A percentile compares a stretch with the other conserved stretches of the same genome.
These are phyloP conservation scores for Spheniscus humboldti DNA, from an alignment of 2,797 vertebrate genomes.

Conservation along the genomic window DNA sequence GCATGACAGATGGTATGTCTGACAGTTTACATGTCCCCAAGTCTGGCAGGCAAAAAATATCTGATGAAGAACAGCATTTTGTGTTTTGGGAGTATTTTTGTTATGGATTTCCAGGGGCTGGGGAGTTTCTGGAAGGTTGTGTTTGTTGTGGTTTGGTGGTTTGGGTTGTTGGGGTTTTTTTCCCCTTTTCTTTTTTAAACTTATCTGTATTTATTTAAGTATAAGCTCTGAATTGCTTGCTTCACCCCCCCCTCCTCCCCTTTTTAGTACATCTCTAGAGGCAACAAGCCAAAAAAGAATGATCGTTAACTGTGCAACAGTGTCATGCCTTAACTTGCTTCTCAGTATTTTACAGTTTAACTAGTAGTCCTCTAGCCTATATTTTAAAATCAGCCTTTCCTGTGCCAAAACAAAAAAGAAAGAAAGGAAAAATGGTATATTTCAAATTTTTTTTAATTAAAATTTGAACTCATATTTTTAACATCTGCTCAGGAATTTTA, in stretches of 20 bases:
- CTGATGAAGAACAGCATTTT: not conserved
- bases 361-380: not conserved
- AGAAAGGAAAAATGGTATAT: not conserved
- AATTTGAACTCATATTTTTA: not conserved
- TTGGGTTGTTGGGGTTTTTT: no score
- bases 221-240: not conserved
- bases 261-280: not conserved
- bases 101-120: not conserved
- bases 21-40: not conserved
- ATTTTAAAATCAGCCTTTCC: not conserved
- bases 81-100: not conserved
- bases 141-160: not conserved
- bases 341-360: slow-evolving; percentile 8
- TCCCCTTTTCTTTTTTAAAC: not conserved
- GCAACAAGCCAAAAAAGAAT: slow-evolving; percentile 13
- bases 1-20: not conserved
- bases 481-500: not conserved
- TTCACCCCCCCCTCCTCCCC: not conserved
- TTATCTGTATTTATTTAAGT: not conserved
- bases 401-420: not conserved
- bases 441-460: not conserved
- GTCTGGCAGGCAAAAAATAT: not conserved
- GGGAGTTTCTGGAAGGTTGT: not conserved
- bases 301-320: not conserved
- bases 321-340: slow-evolving; percentile 51